Evolutionary conservation across 1,140 invertebrate species (phyloP).

Genomic region (Drosophila nebulosa): DNA sequence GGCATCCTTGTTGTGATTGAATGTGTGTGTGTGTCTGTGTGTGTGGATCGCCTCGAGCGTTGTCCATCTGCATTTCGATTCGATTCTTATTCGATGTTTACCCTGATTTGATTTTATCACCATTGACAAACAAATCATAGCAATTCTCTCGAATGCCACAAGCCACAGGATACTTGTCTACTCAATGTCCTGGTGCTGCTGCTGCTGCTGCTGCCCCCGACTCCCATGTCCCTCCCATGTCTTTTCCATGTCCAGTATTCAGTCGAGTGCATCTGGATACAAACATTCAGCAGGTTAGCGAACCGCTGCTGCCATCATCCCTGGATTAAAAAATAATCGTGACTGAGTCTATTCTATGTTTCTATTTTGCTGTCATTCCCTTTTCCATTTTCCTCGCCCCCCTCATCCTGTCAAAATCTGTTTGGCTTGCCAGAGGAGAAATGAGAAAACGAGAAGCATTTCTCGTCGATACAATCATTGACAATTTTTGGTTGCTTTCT

Average conservation of each 20-base stretch:
- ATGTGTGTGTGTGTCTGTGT: neutral
- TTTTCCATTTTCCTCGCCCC: neutral
- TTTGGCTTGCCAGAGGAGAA: neutral
- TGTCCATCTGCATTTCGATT: conserved; percentile 22
- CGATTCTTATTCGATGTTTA: conserved; percentile 14
- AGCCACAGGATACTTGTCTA: neutral
- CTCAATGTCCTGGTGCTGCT: neutral
- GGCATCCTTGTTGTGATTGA: conserved; percentile 3
- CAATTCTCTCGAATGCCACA: conserved; percentile 9
- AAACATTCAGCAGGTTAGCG: neutral
- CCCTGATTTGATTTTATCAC: conserved; percentile 19
- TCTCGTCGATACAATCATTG: neutral
- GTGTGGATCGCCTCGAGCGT: neutral
- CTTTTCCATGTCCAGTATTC: neutral
- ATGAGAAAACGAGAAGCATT: neutral
- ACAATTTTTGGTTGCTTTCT: neutral
- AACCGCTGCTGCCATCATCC: neutral
- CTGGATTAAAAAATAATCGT: conserved; percentile 5
- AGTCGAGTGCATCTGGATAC: neutral
- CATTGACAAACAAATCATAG: conserved; percentile 23
- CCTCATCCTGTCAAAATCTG: no score
- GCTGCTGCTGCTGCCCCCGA: no score
- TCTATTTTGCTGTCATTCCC: neutral
- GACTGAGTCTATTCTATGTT: neutral
- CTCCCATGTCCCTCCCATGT: no score